Base-by-base conservation (phyloP, 1,140 invertebrate genomes). In the Formica selysi region DNA sequence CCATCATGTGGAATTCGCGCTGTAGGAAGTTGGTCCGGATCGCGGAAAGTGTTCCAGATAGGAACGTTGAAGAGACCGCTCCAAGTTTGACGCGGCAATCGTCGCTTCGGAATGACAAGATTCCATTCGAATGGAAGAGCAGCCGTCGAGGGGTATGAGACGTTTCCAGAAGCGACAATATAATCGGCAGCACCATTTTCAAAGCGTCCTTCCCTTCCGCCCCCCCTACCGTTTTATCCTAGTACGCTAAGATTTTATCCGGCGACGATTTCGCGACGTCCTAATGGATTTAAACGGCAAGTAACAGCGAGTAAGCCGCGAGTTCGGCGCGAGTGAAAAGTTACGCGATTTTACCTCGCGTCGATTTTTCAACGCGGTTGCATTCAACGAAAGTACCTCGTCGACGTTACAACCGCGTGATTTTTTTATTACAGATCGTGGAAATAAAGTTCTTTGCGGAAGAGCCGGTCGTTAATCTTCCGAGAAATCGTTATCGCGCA, bases 11-110 rank as follows among this genome's bases (percentile, higher is more conserved):
- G 83, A 89, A 89, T 89, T 78, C 65, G 59, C 73, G 29, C 51
- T 36, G 59, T 91, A 86, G 81, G 38, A 91, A 93, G 88, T 91
- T 89, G 80, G 86, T 85, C 80, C 88, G 89, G 90, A 89, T 86
- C 86, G 81, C 62, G 70, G 76, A 86, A 85, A 85, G 86, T 85
- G 76, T 76, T 87, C 87, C 36, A 22, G 68, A 79, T 78, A 41
- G 73, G 4, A 51, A 61, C 85, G 64, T 51, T 54, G 22, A 64
- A 61, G 68, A 61, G 57, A 13, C 65, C n/a, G 59, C 22, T 62
- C 57, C 54, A 85, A 89, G 71, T 90, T 89, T 85, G 38, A 26
- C 68, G 79, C 51, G 70, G 85, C 74, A 87, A 87, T 89, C 76
- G 80, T 85, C 87, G 76, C 57, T 57, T 51, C 73, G 57, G 36